Evolutionary conservation across 53 echinoderm and acorn worm genomes (phyloP).

Genomic region (Crossaster papposus): DNA sequence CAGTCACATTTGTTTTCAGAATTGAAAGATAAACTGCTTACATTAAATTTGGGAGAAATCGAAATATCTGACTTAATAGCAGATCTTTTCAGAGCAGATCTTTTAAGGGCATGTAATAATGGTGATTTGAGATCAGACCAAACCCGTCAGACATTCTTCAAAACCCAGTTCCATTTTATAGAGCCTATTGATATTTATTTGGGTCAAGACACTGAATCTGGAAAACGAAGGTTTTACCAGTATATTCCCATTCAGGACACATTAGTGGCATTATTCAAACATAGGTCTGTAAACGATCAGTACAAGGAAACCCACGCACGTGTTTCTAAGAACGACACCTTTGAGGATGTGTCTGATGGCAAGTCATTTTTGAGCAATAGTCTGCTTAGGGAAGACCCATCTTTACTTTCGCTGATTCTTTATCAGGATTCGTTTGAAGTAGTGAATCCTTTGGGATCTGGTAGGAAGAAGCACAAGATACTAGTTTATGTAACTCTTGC

Average conservation of each 20-base stretch:
- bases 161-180: constrained; percentile 45
- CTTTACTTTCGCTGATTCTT: constrained; percentile 45
- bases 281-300: constrained; percentile 26
- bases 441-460: constrained; percentile 69
- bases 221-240: constrained; percentile 36
- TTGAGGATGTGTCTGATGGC: constrained; percentile 60
- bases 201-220: constrained; percentile 35
- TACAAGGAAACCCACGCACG: constrained; percentile 15
- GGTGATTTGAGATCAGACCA: constrained; percentile 32
- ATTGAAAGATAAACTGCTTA: constrained; percentile 31
- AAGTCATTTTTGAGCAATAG: constrained; percentile 37
- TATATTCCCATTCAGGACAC: constrained; percentile 53
- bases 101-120: constrained; percentile 25
- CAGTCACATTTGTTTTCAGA: constrained; percentile 37
- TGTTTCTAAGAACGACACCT: background rate
- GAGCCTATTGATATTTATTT: constrained; percentile 43
- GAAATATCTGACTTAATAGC: constrained; percentile 7
- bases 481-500: constrained; percentile 62
- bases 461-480: constrained; percentile 61
- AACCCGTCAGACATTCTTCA: constrained; percentile 49
- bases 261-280: constrained; percentile 28
- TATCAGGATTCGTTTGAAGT: constrained; percentile 71
- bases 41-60: constrained; percentile 13
- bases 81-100: constrained; percentile 15
- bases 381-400: constrained; percentile 7